Percentiles rank a stretch among this genome's conserved stretches.
phyloP scores from a whole-genome alignment of 2,888 invertebrate genomes.

The Myopa tessellatipennis region DNA sequence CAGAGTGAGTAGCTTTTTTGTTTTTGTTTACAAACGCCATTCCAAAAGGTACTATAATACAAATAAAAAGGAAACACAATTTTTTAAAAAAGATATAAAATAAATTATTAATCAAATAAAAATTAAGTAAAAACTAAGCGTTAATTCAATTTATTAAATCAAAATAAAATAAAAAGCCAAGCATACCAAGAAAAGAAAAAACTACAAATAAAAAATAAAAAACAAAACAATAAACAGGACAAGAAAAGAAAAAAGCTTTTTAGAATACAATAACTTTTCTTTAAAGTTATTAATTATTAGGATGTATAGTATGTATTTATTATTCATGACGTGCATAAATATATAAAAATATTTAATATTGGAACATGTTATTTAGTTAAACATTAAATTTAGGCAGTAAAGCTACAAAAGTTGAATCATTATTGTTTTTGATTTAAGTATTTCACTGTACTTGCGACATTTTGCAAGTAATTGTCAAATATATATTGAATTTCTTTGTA shows the following conservation, averaged over 20 bases:
- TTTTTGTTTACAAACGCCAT: slow-evolving; percentile 10
- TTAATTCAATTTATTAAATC: not conserved
- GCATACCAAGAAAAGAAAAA: too few species aligned
- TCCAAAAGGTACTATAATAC: slow-evolving; percentile 16
- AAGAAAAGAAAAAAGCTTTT: too few species aligned
- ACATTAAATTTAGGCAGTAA: not conserved
- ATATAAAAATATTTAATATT: slow-evolving; percentile 6
- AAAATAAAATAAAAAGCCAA: not conserved
- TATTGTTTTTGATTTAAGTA: not conserved
- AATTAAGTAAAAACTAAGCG: not conserved
- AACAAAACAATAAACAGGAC: too few species aligned
- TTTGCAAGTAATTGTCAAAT: not conserved
- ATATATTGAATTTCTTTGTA: not conserved
- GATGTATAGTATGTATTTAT: not conserved
- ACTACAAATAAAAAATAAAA: too few species aligned
- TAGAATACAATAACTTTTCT: not conserved
- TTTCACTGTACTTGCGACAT: slow-evolving; percentile 14
- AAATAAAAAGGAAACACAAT: slow-evolving; percentile 9
- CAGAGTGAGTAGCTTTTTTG: not conserved
- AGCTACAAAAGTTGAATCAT: not conserved
- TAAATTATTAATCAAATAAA: not conserved
- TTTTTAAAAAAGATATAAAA: not conserved
- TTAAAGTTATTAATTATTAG: not conserved
- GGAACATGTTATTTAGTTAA: slow-evolving; percentile 13
- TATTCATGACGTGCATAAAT: slow-evolving; percentile 7